These are phyloP conservation scores for Ictalurus furcatus DNA, from an alignment of 2,113 vertebrate genomes.

Conservation along the genomic window DNA sequence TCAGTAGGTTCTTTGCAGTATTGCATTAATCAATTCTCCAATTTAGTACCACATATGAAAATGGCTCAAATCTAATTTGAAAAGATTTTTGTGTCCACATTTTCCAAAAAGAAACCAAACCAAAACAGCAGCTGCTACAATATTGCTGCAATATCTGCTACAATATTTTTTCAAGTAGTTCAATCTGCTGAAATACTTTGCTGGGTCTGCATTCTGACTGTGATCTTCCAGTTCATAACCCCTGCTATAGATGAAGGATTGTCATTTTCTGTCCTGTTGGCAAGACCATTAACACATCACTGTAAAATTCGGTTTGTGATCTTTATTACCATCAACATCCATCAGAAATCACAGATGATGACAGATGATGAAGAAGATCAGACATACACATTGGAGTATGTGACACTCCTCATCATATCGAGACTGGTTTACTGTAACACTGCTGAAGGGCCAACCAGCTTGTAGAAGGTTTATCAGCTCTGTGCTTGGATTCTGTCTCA, in stretches of 20 bases:
- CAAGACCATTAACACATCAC: background rate
- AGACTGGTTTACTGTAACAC: background rate
- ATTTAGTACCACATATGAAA: background rate
- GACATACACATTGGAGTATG: background rate
- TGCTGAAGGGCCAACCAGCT: background rate
- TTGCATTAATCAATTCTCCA: background rate
- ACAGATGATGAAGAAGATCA: background rate
- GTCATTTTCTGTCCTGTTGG: background rate
- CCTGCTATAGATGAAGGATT: background rate
- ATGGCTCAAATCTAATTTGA: background rate
- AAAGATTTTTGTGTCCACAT: background rate
- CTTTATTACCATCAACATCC: background rate
- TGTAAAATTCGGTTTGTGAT: background rate
- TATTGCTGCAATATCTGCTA: background rate
- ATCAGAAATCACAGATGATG: background rate
- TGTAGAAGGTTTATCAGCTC: background rate
- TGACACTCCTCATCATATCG: background rate
- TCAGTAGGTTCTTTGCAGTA: background rate
- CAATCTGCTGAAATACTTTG: background rate
- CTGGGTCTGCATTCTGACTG: background rate
- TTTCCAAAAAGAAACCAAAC: background rate
- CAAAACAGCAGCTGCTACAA: background rate
- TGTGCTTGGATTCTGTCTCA: conserved; percentile 5
- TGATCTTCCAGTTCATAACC: background rate
- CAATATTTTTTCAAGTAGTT: background rate